phyloP scores from a whole-genome alignment of 2,113 vertebrate genomes.

The Reinhardtius hippoglossoides region DNA sequence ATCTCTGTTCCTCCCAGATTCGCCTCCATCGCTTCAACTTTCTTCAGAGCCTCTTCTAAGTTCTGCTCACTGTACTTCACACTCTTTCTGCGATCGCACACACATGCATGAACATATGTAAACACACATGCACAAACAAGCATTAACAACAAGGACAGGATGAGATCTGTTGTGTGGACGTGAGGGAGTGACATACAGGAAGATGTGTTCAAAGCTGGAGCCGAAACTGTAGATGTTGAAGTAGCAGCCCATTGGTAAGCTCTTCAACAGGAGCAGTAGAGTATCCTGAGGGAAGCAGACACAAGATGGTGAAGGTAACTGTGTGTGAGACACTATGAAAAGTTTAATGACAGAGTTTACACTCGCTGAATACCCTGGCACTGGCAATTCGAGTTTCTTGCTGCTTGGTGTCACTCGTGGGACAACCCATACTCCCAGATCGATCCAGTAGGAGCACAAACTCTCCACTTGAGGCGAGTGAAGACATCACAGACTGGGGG shows the following conservation, averaged over 20 bases:
- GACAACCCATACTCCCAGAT: slow-evolving; percentile 83
- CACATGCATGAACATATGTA: not conserved
- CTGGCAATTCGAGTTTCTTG: slow-evolving; percentile 76
- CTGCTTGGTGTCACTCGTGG: not conserved
- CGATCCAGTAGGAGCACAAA: slow-evolving; percentile 88
- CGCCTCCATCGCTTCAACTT: slow-evolving; percentile 72
- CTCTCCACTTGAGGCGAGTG: slow-evolving; percentile 75
- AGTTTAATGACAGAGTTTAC: not conserved
- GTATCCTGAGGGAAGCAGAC: slow-evolving; percentile 77
- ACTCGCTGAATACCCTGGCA: slow-evolving; percentile 79
- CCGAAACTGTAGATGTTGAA: slow-evolving; percentile 81
- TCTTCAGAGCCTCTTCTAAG: slow-evolving; percentile 81
- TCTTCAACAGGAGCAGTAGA: slow-evolving; percentile 86
- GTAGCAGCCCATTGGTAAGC: slow-evolving; percentile 83
- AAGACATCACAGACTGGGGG: slow-evolving; percentile 71
- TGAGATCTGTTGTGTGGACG: not conserved
- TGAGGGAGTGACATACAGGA: slow-evolving; percentile 69
- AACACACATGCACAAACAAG: not conserved
- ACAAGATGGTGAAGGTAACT: not conserved
- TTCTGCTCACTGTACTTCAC: slow-evolving; percentile 84
- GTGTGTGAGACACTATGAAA: not conserved
- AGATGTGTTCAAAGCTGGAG: slow-evolving; percentile 79
- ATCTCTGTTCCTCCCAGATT: slow-evolving; percentile 88
- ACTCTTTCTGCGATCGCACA: slow-evolving; percentile 78
- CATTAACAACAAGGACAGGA: not conserved